A percentile compares a stretch with the other conserved stretches of the same genome.
These are phyloP conservation scores for Balaeniceps rex DNA, from an alignment of 2,113 vertebrate species.

Conservation along the genomic window DNA sequence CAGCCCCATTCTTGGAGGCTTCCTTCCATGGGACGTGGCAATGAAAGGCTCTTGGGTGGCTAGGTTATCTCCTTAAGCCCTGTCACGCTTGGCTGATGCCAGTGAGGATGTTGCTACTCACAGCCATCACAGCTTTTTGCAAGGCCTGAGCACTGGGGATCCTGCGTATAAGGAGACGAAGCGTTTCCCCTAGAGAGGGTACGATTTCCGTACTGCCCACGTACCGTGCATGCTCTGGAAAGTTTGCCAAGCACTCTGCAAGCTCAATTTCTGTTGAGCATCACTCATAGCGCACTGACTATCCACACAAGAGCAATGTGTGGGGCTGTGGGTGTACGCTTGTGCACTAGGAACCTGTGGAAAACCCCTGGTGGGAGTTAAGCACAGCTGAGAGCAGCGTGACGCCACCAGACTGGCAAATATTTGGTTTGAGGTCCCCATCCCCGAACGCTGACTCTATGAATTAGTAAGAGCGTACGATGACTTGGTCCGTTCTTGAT, in stretches of 20 bases:
- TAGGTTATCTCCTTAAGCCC: not conserved
- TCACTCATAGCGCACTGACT: fast-evolving
- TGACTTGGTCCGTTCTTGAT: not conserved
- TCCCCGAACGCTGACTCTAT: not conserved
- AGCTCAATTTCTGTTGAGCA: not conserved
- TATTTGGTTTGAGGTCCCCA: not conserved
- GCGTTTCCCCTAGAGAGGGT: not conserved
- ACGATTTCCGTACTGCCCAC: not conserved
- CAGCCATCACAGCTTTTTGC: not conserved
- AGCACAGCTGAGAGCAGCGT: not conserved
- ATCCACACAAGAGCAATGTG: fast-evolving
- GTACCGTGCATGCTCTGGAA: fast-evolving
- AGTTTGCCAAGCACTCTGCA: not conserved
- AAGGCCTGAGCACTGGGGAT: not conserved
- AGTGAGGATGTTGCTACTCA: not conserved
- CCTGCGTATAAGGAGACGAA: fast-evolving
- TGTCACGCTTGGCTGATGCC: not conserved
- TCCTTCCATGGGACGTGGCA: not conserved
- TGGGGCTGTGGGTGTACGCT: not conserved
- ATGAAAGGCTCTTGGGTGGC: not conserved
- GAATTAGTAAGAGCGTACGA: not conserved
- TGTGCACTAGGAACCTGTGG: not conserved
- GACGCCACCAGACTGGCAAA: not conserved
- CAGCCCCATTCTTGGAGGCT: not conserved
- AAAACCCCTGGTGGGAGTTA: not conserved